Conservation (phyloP, 92 coral and sea anemone genomes). For the Phenganax marumi region DNA sequence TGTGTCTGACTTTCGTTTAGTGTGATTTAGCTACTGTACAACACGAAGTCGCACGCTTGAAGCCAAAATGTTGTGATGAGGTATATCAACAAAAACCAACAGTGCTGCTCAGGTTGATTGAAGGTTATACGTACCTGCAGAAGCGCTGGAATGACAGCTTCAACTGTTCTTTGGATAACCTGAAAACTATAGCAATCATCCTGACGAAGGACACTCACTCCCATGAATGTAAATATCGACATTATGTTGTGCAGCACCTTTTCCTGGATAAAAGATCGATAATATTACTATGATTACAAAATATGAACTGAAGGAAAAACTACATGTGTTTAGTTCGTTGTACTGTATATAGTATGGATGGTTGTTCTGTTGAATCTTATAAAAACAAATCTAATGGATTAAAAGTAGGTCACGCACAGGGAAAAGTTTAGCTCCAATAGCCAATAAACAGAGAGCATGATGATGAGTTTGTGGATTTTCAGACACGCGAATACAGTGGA, state of each 20-base stretch:
- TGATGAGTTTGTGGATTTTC: slow-evolving; percentile 96
- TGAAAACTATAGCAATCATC: slow-evolving; percentile 97
- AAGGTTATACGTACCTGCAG: slow-evolving; percentile 66
- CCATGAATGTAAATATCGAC: slow-evolving; percentile 99
- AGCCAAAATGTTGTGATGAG: neutral
- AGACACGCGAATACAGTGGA: slow-evolving; percentile 91
- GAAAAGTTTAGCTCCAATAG: slow-evolving; percentile 80
- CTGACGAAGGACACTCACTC: slow-evolving; percentile 79
- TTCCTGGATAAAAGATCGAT: slow-evolving; percentile 56
- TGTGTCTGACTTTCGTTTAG: too few species aligned
- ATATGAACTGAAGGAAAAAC: neutral
- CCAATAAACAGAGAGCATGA: slow-evolving; percentile 82
- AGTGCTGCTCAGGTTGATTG: too few species aligned
- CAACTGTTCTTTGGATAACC: slow-evolving; percentile 87
- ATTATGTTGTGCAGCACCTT: slow-evolving; percentile 95
- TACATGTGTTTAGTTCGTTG: neutral
- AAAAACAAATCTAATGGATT: neutral
- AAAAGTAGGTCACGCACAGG: slow-evolving; percentile 67
- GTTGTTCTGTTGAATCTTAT: too few species aligned
- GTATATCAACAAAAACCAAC: neutral
- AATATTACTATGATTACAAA: neutral
- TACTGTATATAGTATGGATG: neutral
- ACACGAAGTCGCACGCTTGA: neutral
- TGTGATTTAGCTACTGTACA: too few species aligned
- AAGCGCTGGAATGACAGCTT: slow-evolving; percentile 90